phyloP scores from a whole-genome alignment of 2,888 invertebrate genomes.

The Penaeus monodon region DNA sequence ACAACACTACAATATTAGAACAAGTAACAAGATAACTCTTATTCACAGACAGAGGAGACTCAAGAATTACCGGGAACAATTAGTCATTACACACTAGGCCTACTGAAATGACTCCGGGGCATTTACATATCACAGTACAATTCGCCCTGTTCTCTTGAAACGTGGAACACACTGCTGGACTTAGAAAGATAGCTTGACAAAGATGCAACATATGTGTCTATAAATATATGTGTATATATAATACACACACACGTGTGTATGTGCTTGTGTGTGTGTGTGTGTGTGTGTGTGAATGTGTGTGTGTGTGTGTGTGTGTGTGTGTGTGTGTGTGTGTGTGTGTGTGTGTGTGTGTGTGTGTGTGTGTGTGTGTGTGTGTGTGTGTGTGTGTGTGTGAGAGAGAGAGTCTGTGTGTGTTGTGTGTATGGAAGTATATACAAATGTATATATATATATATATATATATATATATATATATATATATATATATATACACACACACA shows the following conservation, averaged over 20 bases:
- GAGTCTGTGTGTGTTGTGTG: neutral
- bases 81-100: too few relatives aligned
- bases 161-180: too few relatives aligned
- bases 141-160: too few relatives aligned
- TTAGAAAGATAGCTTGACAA: too few relatives aligned
- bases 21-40: too few relatives aligned
- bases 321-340: neutral
- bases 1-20: too few relatives aligned
- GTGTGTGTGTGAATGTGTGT: neutral
- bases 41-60: too few relatives aligned
- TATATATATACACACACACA: too few relatives aligned
- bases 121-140: too few relatives aligned
- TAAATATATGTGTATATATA: neutral
- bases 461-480: neutral
- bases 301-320: neutral
- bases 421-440: neutral
- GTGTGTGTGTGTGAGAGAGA: neutral
- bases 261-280: neutral
- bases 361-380: neutral
- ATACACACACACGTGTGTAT: neutral
- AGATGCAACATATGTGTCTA: neutral
- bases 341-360: neutral
- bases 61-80: too few relatives aligned
- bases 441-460: neutral
- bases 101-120: too few relatives aligned